Conservation (phyloP, 1,140 invertebrate species). For the Drosophila tropicalis region DNA sequence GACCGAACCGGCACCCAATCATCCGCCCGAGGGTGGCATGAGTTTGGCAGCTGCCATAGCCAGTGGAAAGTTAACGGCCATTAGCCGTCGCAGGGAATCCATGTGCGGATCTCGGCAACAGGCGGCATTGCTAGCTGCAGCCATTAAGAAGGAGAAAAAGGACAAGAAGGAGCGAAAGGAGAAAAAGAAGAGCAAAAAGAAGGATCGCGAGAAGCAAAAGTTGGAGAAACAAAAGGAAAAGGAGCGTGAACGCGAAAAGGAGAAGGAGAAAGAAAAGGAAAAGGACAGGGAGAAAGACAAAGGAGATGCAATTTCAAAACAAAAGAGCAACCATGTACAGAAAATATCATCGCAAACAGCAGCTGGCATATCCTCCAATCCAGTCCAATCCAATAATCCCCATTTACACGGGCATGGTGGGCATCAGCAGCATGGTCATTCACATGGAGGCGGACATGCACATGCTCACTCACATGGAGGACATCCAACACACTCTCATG, state of each 20-base stretch:
- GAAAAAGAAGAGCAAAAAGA: slow-evolving; percentile 70
- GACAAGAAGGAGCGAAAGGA: slow-evolving; percentile 34
- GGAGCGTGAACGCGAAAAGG: slow-evolving; percentile 45
- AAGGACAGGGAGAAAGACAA: slow-evolving; percentile 26
- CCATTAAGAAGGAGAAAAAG: slow-evolving; percentile 64
- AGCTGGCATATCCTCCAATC: background rate
- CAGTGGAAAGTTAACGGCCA: slow-evolving; percentile 58
- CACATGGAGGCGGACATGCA: too few relatives aligned
- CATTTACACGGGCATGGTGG: background rate
- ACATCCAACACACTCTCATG: too few relatives aligned
- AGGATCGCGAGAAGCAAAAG: slow-evolving; percentile 68
- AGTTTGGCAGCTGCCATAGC: slow-evolving; percentile 66
- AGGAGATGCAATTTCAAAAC: slow-evolving; percentile 30
- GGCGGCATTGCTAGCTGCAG: slow-evolving; percentile 56
- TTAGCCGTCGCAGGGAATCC: slow-evolving; percentile 56
- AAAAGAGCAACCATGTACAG: slow-evolving; percentile 29
- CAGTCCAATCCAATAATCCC: background rate
- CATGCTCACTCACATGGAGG: background rate
- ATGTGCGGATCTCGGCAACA: slow-evolving; percentile 69
- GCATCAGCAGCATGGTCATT: background rate
- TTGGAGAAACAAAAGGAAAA: slow-evolving; percentile 56
- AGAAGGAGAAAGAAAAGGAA: slow-evolving; percentile 26
- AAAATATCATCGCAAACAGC: slow-evolving; percentile 19
- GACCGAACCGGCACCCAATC: slow-evolving; percentile 11
- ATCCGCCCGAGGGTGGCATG: slow-evolving; percentile 41